Evolutionary conservation across 1,140 invertebrate genomes (phyloP), one percentile per base, ranked within the genome.

Genomic region (Meloidogyne chitwoodi): DNA sequence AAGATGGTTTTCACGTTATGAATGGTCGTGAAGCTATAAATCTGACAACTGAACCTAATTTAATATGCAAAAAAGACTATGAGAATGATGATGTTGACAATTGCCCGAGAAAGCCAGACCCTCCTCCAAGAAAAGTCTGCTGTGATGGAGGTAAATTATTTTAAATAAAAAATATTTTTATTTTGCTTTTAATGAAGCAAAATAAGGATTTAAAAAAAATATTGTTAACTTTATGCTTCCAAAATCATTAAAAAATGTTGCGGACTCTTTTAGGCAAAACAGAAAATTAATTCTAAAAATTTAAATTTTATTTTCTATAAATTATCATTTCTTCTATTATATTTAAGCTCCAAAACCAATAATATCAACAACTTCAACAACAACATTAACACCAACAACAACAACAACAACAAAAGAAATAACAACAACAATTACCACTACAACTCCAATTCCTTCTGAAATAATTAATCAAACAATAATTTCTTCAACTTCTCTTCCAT

Each of bases 1-100:
- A 86, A 68, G 80, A 86, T 44, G 86, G 86, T 29, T 86, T 82
- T 79, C 85, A 86, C 44, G 85, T 86, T 4, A 81, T 86, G 79
- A 86, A 85, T 73, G 85, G 83, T 8, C 78, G 76, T 48, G 84
- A 86, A 70, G 83, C 84, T 19, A 85, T 86, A 64, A 83, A 85
- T 74, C 77, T 86, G n/a, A 86, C 85, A 62, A 87, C 74, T 16
- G 85, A 87, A 68, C 74, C 77, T 2, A 86, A 86, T 74, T 56
- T 81, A 8, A 79, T 86, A 63, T 86, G 85, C 77, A 77, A 87
- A 67, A 81, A 79, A 44, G 77, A 86, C 62, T 87, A 82, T 71
- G 67, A 75, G 22, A 70, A 80, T 34, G 78, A 77, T 41, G 68
- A 69, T 31, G 71, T 66, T 11, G 82, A 87, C 56, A 79, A 82